Conservation (phyloP, 2,797 vertebrate genomes). For the Manis javanica region DNA sequence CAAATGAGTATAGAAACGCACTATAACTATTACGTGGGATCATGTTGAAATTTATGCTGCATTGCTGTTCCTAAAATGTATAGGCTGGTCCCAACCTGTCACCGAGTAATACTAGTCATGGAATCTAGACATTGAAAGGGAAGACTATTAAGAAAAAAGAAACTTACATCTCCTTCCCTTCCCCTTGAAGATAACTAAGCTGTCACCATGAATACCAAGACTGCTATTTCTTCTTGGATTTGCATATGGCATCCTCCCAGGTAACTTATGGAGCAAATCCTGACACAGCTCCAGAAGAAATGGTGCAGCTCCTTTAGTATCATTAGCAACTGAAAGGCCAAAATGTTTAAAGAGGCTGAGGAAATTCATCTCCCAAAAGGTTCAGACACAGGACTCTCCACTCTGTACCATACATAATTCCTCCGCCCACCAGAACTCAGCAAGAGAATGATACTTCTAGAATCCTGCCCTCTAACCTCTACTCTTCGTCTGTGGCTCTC, state of each 20-base stretch:
- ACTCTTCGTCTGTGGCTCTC: neutral
- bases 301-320: neutral
- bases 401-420: neutral
- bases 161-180: neutral
- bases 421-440: neutral
- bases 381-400: neutral
- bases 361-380: neutral
- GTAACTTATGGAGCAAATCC: constrained; percentile 49
- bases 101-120: neutral
- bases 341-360: neutral
- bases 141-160: constrained; percentile 16
- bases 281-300: constrained; percentile 26
- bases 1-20: constrained; percentile 32
- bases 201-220: constrained; percentile 20
- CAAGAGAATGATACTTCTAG: constrained; percentile 43
- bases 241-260: constrained; percentile 41
- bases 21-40: neutral
- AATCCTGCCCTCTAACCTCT: neutral
- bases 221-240: constrained; percentile 32
- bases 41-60: constrained; percentile 24
- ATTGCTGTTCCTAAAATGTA: constrained; percentile 41
- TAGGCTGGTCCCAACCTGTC: neutral
- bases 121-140: neutral
- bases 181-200: constrained; percentile 29
- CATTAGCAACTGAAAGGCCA: neutral